These are phyloP conservation scores for Anguilla anguilla DNA, from an alignment of 2,797 vertebrate species.

Conservation along the genomic window DNA sequence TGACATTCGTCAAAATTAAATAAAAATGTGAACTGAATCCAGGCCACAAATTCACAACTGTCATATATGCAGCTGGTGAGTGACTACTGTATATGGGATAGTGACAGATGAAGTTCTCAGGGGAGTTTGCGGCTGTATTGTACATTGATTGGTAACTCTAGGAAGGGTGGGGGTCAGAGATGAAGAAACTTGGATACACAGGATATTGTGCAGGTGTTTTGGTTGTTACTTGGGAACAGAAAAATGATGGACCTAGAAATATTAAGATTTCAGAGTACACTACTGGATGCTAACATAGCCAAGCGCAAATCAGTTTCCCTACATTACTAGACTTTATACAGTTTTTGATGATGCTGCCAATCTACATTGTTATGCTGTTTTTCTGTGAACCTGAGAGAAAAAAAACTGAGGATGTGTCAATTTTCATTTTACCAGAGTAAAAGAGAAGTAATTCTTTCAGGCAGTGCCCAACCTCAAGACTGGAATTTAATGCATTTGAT, in stretches of 20 bases:
- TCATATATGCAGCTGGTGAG: too few species aligned
- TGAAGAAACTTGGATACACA: background rate
- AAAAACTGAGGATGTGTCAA: background rate
- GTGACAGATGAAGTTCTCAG: too few species aligned
- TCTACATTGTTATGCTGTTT: slow-evolving; percentile 15
- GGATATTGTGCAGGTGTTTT: background rate
- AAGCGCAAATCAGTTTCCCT: too few species aligned
- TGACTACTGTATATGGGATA: too few species aligned
- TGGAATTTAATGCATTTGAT: background rate
- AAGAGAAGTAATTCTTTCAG: background rate
- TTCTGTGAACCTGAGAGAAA: background rate
- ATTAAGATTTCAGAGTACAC: background rate
- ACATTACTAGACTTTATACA: background rate
- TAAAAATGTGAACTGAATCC: too few species aligned
- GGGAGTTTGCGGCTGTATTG: too few species aligned
- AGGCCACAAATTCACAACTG: too few species aligned
- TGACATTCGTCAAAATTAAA: too few species aligned
- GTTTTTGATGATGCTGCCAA: background rate
- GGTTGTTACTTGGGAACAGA: background rate
- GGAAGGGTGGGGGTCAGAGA: too few species aligned
- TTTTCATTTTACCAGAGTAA: background rate
- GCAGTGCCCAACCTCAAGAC: background rate
- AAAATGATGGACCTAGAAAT: background rate
- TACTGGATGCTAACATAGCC: background rate
- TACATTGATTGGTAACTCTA: too few species aligned